phyloP scores from a whole-genome alignment of 2,113 vertebrate genomes.

The Piaya cayana region DNA sequence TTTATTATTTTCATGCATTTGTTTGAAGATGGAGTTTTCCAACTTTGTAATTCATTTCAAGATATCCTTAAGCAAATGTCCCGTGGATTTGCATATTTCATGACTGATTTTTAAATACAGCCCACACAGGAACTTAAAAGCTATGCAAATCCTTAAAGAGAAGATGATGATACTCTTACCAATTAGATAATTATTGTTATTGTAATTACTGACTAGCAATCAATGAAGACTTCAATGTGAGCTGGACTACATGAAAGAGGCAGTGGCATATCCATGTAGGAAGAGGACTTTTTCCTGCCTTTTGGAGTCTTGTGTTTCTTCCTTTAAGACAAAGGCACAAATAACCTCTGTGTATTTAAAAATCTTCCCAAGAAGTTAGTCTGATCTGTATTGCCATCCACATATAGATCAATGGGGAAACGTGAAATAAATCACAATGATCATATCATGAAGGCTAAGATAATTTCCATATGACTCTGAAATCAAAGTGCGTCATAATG shows the following conservation, averaged over 20 bases:
- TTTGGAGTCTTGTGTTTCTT: background rate
- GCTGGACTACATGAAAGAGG: background rate
- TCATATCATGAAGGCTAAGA: background rate
- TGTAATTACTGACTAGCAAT: background rate
- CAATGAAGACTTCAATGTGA: background rate
- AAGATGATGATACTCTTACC: background rate
- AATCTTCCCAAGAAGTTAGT: background rate
- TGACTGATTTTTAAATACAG: conserved; percentile 11
- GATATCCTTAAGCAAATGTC: background rate
- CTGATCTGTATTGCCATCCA: background rate
- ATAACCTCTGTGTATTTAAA: background rate
- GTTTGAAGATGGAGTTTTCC: background rate
- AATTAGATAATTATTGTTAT: conserved; percentile 54
- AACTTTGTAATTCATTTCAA: background rate
- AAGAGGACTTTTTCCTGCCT: background rate
- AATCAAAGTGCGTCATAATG: background rate
- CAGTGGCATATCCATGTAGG: background rate
- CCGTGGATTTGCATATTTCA: conserved; percentile 41
- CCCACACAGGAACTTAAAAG: conserved; percentile 38
- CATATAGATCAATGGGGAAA: background rate
- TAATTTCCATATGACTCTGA: conserved; percentile 15
- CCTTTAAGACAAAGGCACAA: background rate
- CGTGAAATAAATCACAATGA: background rate
- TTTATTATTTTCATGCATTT: background rate
- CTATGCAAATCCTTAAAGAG: conserved; percentile 1